A percentile compares a stretch with the other conserved stretches of the same genome.
These are phyloP conservation scores for Drosophila prosaltans DNA, from an alignment of 1,140 invertebrate genomes.

Conservation along the genomic window DNA sequence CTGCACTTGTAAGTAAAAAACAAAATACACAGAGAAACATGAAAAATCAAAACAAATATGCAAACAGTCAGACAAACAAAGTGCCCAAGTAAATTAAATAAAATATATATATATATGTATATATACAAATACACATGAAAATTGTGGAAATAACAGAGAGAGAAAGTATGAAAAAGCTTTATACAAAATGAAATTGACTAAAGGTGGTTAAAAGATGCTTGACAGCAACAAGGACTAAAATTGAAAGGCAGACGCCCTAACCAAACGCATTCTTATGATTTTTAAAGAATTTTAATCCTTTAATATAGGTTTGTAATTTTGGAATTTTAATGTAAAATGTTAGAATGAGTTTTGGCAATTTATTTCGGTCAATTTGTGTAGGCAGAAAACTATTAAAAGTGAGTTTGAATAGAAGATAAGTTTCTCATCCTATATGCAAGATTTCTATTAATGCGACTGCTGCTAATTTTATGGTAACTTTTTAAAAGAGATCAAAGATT, in stretches of 20 bases:
- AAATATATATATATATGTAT: conserved; percentile 37
- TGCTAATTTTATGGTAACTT: too few relatives aligned
- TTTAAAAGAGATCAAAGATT: too few relatives aligned
- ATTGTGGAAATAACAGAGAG: background rate
- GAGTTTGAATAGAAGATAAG: too few relatives aligned
- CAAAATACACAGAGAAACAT: conserved; percentile 23
- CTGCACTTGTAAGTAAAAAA: background rate
- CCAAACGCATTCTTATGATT: too few relatives aligned
- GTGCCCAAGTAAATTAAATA: conserved; percentile 54
- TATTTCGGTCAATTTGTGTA: too few relatives aligned
- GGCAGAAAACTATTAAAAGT: too few relatives aligned
- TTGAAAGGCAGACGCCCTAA: background rate
- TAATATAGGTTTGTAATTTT: too few relatives aligned
- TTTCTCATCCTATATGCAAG: too few relatives aligned
- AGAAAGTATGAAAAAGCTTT: conserved; percentile 1
- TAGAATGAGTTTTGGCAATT: too few relatives aligned
- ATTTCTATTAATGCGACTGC: too few relatives aligned
- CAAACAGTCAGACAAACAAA: conserved; percentile 49
- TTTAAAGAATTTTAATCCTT: too few relatives aligned
- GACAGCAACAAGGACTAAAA: background rate
- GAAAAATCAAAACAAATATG: conserved; percentile 57
- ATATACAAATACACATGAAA: background rate
- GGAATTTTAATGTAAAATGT: too few relatives aligned
- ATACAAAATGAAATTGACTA: background rate
- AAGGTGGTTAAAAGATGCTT: conserved; percentile 7